Evolutionary conservation across 2,888 invertebrate genomes (phyloP), one percentile per base, ranked within the genome.

Genomic region (Phytoseiulus persimilis): DNA sequence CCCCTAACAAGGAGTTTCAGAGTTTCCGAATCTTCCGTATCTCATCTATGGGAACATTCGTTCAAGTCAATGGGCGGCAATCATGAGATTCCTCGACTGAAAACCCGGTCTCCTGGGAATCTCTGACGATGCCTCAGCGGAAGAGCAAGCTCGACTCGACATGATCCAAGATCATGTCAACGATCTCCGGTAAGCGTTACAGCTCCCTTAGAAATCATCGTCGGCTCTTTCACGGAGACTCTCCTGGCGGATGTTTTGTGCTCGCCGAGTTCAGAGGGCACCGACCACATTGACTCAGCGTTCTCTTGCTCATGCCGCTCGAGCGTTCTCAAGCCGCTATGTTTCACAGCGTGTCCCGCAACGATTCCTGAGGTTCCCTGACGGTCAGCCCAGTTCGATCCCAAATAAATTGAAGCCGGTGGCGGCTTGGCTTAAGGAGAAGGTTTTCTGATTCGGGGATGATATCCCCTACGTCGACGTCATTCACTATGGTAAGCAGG

Each of bases 361-460:
- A 33, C 45, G n/a, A n/a, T 23, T n/a, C 33, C n/a, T n/a, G n/a
- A 33, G 87, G n/a, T 87, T 87, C n/a, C 87, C 87, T 1, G 87
- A 83, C 1, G 83, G 83, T 23, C 31, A 32, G 5, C 83, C 83
- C 83, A 31, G 31, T 11, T 83, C 83, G 1, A 5, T 33, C 28
- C 39, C n/a, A 31, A 31, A 23, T 6, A 33, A 32, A 23, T 23
- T 87, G 33, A 23, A 87, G 33, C 11, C 33, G 31, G 5, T 33
- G 23, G 32, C 87, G 9, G 87, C 87, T n/a, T 33, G 33, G 87
- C 87, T 87, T 6, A 87, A 87, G n/a, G 87, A 87, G n/a, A 87
- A 87, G 33, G 32, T 87, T 39, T 87, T 3, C 33, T 28, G 5
- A 28, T 31, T 87, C 11, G 87, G 87, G 0, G 87, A 87, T 33